Conservation (phyloP, 2,113 vertebrate genomes). For the Monopterus albus region DNA sequence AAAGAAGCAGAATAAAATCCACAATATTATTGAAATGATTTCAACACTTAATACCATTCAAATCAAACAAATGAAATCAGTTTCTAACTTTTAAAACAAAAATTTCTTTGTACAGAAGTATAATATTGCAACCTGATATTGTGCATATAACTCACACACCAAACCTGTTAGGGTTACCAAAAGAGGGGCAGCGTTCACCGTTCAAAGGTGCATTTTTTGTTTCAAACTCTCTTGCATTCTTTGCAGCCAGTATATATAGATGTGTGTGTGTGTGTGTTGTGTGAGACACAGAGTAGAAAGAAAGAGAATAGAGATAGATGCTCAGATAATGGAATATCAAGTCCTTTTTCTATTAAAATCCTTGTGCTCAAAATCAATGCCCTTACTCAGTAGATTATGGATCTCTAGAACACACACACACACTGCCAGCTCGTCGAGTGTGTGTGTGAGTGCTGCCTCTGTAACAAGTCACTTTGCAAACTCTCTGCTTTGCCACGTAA, state of each 20-base stretch:
- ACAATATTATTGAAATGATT: constrained; percentile 76
- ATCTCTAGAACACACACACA: constrained; percentile 66
- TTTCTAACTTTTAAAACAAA: constrained; percentile 77
- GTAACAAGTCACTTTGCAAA: constrained; percentile 60
- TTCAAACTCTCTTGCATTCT: constrained; percentile 59
- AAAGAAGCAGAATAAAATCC: constrained; percentile 77
- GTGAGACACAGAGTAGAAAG: constrained; percentile 29
- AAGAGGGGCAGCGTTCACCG: constrained; percentile 64
- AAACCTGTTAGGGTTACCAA: constrained; percentile 62
- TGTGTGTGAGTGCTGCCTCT: constrained; percentile 44
- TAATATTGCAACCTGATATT: constrained; percentile 87
- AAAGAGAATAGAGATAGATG: constrained; percentile 63
- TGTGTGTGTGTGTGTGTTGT: constrained; percentile 23
- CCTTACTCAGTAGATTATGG: constrained; percentile 73
- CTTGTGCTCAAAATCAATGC: constrained; percentile 66
- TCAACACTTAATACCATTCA: constrained; percentile 76
- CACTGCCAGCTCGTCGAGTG: constrained; percentile 52
- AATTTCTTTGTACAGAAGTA: constrained; percentile 80
- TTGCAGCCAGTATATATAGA: constrained; percentile 58
- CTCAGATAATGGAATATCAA: constrained; percentile 70
- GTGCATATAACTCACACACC: constrained; percentile 82
- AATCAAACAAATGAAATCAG: constrained; percentile 78
- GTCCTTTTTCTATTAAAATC: constrained; percentile 71
- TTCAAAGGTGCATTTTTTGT: constrained; percentile 53
- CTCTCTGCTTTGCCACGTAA: constrained; percentile 47